Base-by-base conservation (phyloP, 2,888 invertebrate species). In the Platycheirus albimanus region DNA sequence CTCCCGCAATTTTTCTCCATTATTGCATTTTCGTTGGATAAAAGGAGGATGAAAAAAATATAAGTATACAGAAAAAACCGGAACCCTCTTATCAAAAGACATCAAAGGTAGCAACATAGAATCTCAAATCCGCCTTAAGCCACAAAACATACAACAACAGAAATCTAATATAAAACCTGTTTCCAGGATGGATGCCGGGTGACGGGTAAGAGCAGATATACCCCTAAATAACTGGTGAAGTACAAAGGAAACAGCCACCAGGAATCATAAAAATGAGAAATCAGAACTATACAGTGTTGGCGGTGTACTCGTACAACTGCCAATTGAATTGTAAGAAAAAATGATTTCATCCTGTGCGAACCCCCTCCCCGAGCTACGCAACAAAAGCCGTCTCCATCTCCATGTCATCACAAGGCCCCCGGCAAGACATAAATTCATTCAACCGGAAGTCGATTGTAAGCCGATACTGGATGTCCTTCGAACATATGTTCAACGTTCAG, bases 131-230 rank as follows among this genome's bases (percentile, higher is more conserved):
- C 56, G 67, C 83, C 83, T 72, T 58, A 71, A 71, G 83, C 72
- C 47, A 43, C 56, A 64, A 43, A 71, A 67, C 56, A 52, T 61
- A 61, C 61, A 54, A 64, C 43, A 75, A 56, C 83, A 74, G 69
- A 72, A 83, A 83, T 83, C 78, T 69, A 83, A 83, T 83, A 83
- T 64, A 74, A 63, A 77, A 77, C 4, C 47, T 38, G 45, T n/a
- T 30, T 17, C 13, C 51, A 43, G 67, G 52, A 61, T 36, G 8
- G 6, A 0, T 20, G 11, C 5, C 2, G 20, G 38, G 20, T 20
- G 20, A 8, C 8, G 36, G 1, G 17, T n/a, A n/a, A n/a, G 6
- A 11, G 10, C n/a, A 3, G 17, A 20, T 15, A 15, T 15, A 41
- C 70, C 52, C 43, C 13, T n/a, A 58, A 54, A 38, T 20, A 52